Conservation (phyloP, 1,140 invertebrate species). For the Marisa cornuarietis region DNA sequence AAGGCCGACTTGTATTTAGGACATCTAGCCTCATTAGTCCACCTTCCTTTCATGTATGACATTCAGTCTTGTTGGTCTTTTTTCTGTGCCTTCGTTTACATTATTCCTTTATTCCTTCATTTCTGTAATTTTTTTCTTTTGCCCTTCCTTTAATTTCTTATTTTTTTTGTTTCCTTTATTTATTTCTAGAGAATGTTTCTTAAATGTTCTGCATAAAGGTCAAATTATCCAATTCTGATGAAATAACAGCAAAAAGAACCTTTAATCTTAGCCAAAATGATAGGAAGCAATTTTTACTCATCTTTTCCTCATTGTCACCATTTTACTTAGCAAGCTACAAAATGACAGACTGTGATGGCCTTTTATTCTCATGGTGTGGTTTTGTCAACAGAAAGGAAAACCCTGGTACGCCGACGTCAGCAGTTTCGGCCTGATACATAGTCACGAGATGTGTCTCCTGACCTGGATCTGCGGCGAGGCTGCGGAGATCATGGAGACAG, state of each 20-base stretch:
- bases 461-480: constrained; percentile 15
- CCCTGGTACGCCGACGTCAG: constrained; percentile 18
- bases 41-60: background rate
- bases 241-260: too few species aligned
- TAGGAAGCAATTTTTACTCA: too few species aligned
- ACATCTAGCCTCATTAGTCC: too few species aligned
- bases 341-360: too few species aligned
- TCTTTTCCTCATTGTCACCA: too few species aligned
- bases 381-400: constrained; percentile 2
- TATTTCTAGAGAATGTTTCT: too few species aligned
- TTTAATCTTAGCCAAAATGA: too few species aligned
- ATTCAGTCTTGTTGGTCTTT: background rate
- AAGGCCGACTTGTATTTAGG: too few species aligned
- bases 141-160: background rate
- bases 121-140: background rate
- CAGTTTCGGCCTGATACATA: background rate
- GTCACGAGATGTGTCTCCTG: background rate
- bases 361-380: background rate
- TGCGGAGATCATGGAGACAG: constrained; percentile 16
- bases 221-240: too few species aligned
- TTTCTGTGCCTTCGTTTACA: background rate
- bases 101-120: background rate
- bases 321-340: too few species aligned
- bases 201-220: too few species aligned
- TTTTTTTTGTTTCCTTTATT: constrained; percentile 1